These are phyloP conservation scores for Tenebrio molitor DNA, from an alignment of 1,140 invertebrate genomes.

Conservation along the genomic window DNA sequence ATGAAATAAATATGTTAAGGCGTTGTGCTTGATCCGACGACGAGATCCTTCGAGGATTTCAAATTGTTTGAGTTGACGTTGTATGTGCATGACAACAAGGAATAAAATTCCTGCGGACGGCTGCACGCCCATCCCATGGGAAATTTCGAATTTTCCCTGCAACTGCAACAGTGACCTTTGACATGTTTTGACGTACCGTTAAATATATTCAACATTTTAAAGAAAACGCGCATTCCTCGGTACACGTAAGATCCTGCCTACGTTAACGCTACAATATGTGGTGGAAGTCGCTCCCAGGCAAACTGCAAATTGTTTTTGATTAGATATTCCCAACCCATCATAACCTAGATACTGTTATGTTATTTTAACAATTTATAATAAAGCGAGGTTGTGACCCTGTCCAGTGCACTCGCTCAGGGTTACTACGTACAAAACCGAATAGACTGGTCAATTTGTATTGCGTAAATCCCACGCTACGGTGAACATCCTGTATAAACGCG, in stretches of 20 bases:
- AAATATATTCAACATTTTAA: slow-evolving; percentile 8
- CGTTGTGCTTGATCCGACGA: too few species aligned
- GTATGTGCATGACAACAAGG: too few species aligned
- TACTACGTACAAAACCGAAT: slow-evolving; percentile 25
- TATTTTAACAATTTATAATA: slow-evolving; percentile 29
- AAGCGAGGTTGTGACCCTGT: slow-evolving; percentile 26
- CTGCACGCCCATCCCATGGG: too few species aligned
- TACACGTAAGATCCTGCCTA: slow-evolving; percentile 13
- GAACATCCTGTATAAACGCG: slow-evolving; percentile 33
- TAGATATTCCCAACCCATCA: slow-evolving; percentile 34
- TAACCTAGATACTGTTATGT: slow-evolving; percentile 16
- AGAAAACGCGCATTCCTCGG: neutral
- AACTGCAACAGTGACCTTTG: too few species aligned
- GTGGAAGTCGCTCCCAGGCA: slow-evolving; percentile 16
- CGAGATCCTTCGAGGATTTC: too few species aligned
- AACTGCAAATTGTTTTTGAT: slow-evolving; percentile 31
- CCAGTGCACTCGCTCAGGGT: slow-evolving; percentile 5
- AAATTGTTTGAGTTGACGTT: too few species aligned
- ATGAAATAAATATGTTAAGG: too few species aligned
- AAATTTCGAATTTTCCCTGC: too few species aligned
- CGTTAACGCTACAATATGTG: slow-evolving; percentile 19
- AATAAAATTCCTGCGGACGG: too few species aligned
- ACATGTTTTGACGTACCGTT: neutral
- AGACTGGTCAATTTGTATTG: slow-evolving; percentile 18
- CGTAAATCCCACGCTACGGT: slow-evolving; percentile 37